Conservation (phyloP, 2,113 vertebrate genomes). For the Brachyhypopomus occidentalis region DNA sequence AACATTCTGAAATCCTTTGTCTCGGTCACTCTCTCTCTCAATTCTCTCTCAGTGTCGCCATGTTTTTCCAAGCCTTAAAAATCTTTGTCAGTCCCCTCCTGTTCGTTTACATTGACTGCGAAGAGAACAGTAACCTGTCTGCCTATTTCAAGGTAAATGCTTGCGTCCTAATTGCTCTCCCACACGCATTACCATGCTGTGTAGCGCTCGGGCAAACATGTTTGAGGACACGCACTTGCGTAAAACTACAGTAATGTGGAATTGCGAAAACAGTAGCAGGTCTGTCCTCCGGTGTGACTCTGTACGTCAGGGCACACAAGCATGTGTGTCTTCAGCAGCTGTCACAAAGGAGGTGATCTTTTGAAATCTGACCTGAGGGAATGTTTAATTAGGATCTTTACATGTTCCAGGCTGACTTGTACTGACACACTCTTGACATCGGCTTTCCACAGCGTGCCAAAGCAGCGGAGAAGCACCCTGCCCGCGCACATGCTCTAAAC, state of each 20-base stretch:
- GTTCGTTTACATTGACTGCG: not conserved
- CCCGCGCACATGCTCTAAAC: not conserved
- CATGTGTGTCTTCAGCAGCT: conserved; percentile 12
- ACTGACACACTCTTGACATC: conserved; percentile 40
- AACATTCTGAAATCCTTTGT: too few relatives aligned
- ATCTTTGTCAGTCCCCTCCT: not conserved
- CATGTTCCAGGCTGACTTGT: conserved; percentile 45
- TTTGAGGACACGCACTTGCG: not conserved
- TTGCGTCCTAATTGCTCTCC: not conserved
- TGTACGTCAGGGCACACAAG: conserved; percentile 1
- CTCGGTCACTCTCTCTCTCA: too few relatives aligned
- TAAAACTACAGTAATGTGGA: not conserved
- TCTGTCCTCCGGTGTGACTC: not conserved
- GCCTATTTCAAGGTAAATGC: not conserved
- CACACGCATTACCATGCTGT: not conserved
- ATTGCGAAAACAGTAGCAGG: not conserved
- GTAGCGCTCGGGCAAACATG: not conserved
- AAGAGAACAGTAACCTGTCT: not conserved
- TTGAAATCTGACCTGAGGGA: conserved; percentile 50
- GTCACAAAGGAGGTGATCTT: conserved; percentile 41
- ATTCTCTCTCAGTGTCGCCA: not conserved
- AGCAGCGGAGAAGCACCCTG: conserved; percentile 4
- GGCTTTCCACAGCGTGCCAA: conserved; percentile 36
- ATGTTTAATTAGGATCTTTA: conserved; percentile 54
- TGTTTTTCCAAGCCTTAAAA: not conserved